Evolutionary conservation across 2,888 invertebrate species (phyloP), one percentile per base, ranked within the genome.

Genomic region (Diadromus collaris): DNA sequence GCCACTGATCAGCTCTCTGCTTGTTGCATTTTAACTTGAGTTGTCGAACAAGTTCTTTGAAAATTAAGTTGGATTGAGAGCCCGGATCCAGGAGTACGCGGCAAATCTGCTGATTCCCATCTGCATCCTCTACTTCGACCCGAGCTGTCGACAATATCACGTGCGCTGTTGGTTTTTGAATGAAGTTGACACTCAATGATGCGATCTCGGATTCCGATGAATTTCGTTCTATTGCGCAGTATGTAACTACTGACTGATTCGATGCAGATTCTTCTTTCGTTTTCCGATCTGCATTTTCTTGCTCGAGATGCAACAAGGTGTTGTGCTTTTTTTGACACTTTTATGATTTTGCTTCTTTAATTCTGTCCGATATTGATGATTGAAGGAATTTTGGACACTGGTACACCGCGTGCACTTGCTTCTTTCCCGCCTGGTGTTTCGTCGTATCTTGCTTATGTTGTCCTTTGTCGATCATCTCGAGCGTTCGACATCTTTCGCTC

Each of bases 41-140:
- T 41, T 38, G 69, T 16, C 48, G 65, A 13, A 51, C 44, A 2
- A 81, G 51, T 34, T 65, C 44, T 56, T 71, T n/a, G 2, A 78
- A 75, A 24, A 81, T 81, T 4, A 81, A 24, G 61, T 78, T 76
- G 2, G 70, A 56, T 51, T 76, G 75, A n/a, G 79, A 78, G 0
- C 81, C 79, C 38, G 75, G 67, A 34, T 81, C 81, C 13, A 81
- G 60, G 13, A 81, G 29, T 2, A 64, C 77, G 61, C 81, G 38
- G 32, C 75, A 77, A 13, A 6, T 46, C 13, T 69, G 19, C 3
- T 13, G 21, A 34, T 58, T 34, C 24, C 70, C 70, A n/a, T 75
- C 38, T 7, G 27, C 24, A 58, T 76, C 69, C 3, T 61, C 32
- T n/a, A 76, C 38, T 32, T 69, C 5, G 9, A 79, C 27, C 13